Evolutionary conservation across 2,113 vertebrate genomes (phyloP), one percentile per base, ranked within the genome.

Genomic region (Haemorhous mexicanus): DNA sequence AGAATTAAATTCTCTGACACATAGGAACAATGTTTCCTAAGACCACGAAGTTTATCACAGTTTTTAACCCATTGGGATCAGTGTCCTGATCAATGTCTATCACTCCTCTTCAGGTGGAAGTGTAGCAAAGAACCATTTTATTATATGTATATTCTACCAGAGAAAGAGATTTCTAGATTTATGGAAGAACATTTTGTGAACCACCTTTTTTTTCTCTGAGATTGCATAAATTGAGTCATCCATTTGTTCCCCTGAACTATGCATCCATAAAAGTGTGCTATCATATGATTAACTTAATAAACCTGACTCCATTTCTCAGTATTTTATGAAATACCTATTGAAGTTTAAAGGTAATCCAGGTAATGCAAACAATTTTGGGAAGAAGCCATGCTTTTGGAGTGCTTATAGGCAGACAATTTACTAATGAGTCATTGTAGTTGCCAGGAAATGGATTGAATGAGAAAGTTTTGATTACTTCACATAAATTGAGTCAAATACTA

Each of bases 381-480:
- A 92, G 81, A 84, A 79, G 16, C 7, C 3, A 30, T 79, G 23
- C 4, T 89, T 81, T 37, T 1, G 5, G 26, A 33, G 74, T 70
- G 32, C 56, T 93, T 62, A 47, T 35, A 84, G 39, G 20, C 27
- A 75, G 61, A 74, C 35, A 59, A 69, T 56, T 67, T 89, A 41
- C 59, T 77, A 61, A n/a, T 89, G 77, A 84, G 47, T 91, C 74
- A 74, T 43, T 50, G 46, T 59, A 77, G 84, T 91, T 95, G 76
- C 92, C 63, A 89, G 83, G 87, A 95, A 86, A 84, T 78, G 6
- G 43, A 67, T 13, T 58, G 81, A 89, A 86, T 18, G 44, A 94
- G 35, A 30, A 96, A 92, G 86, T 93, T 95, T 94, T 66, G 30
- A 90, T 94, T 92, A 70, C 32, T 86, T 84, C 68, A 77, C 1